Conservation (phyloP, 2,888 invertebrate genomes). For the Cheilosia variabilis region DNA sequence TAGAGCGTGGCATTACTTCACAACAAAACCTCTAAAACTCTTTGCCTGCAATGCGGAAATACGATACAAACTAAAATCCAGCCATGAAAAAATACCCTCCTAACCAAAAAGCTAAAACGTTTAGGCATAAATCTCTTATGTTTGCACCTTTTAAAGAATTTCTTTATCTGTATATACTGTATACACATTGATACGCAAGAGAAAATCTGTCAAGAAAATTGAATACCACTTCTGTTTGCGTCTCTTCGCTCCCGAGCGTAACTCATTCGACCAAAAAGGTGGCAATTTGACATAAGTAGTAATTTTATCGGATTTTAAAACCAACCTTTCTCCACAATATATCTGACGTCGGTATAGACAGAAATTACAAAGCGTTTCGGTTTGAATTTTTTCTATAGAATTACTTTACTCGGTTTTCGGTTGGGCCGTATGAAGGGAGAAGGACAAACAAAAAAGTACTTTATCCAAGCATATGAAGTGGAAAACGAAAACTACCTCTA, state of each 20-base stretch:
- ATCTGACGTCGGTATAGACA: constrained; percentile 20
- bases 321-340: constrained; percentile 3
- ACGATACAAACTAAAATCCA: no score
- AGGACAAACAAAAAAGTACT: constrained; percentile 7
- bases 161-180: neutral
- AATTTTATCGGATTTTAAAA: constrained; percentile 39
- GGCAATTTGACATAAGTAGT: constrained; percentile 46
- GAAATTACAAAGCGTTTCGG: constrained; percentile 3
- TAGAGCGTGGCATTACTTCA: no score
- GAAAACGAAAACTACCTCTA: constrained; percentile 57
- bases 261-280: constrained; percentile 51
- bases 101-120: neutral
- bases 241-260: neutral
- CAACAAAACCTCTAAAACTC: no score
- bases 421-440: neutral
- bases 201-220: constrained; percentile 49
- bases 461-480: constrained; percentile 34
- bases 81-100: no score
- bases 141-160: constrained; percentile 24
- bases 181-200: neutral
- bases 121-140: neutral
- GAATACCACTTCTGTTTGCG: constrained; percentile 17
- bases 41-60: no score
- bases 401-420: constrained; percentile 35
- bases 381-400: neutral